Evolutionary conservation across 2,797 vertebrate genomes (phyloP).

Genomic region (Clamator glandarius): DNA sequence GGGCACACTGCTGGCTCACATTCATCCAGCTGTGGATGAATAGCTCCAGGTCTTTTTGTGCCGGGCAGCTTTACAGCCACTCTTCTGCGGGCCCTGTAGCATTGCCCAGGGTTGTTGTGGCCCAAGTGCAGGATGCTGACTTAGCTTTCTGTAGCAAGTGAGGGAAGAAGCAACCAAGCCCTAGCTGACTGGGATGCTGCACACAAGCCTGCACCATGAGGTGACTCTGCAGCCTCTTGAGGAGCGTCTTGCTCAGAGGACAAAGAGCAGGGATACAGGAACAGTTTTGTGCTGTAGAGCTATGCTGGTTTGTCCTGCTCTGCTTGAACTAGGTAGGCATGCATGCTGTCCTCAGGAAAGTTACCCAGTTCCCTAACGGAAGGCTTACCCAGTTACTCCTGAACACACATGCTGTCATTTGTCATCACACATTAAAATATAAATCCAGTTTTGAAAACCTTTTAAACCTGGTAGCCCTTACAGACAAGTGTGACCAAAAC

Average conservation of each 20-base stretch:
- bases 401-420: neutral
- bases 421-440: neutral
- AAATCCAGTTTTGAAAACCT: neutral
- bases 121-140: neutral
- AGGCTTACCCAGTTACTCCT: rapidly evolving
- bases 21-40: rapidly evolving
- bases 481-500: neutral
- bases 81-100: rapidly evolving
- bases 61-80: rapidly evolving
- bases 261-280: neutral
- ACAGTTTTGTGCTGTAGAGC: neutral
- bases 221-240: neutral
- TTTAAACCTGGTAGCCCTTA: neutral
- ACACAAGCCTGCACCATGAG: rapidly evolving
- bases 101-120: neutral
- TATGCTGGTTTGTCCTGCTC: neutral
- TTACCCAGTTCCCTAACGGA: neutral
- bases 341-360: rapidly evolving
- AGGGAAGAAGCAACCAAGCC: neutral
- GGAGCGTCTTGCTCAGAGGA: neutral
- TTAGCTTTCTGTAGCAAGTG: neutral
- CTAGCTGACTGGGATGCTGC: neutral
- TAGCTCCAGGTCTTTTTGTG: neutral
- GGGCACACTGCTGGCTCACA: rapidly evolving
- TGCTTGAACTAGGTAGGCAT: neutral